Conservation (phyloP, 2,113 vertebrate species). For the Panurus biarmicus region DNA sequence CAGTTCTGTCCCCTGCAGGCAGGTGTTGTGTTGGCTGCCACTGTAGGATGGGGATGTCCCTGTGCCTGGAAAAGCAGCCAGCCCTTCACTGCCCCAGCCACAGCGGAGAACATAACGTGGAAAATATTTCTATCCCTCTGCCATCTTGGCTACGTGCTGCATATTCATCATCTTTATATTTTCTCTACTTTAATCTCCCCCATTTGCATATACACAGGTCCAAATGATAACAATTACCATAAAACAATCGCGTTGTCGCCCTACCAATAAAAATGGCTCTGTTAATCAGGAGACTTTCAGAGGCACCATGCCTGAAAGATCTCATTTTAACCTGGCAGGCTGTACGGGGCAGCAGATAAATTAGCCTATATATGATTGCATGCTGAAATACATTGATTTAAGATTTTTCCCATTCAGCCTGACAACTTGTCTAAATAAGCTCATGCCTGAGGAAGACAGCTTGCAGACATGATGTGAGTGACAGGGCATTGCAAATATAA, state of each 20-base stretch:
- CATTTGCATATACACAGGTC: conserved; percentile 39
- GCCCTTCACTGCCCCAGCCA: accelerated
- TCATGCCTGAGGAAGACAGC: conserved; percentile 62
- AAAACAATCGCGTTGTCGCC: conserved; percentile 58
- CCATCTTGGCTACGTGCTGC: background rate
- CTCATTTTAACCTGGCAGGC: conserved; percentile 62
- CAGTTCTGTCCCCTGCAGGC: background rate
- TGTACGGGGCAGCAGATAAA: conserved; percentile 61
- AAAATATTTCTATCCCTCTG: background rate
- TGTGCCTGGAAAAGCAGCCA: background rate
- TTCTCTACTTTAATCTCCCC: conserved; percentile 55
- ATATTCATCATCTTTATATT: conserved; percentile 53
- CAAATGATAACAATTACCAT: conserved; percentile 67
- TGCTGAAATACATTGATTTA: conserved; percentile 70
- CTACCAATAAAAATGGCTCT: conserved; percentile 62
- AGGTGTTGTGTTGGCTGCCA: background rate
- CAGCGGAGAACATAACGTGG: accelerated
- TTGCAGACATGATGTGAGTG: conserved; percentile 52
- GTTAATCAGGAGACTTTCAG: conserved; percentile 57
- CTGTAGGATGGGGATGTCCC: accelerated
- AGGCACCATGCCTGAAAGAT: conserved; percentile 41
- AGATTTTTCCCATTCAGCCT: conserved; percentile 62
- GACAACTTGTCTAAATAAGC: conserved; percentile 72
- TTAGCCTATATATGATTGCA: conserved; percentile 63
- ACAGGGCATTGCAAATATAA: conserved; percentile 59